Evolutionary conservation across 2,797 vertebrate genomes (phyloP), one percentile per base, ranked within the genome.

Genomic region (Holocentrus rufus): DNA sequence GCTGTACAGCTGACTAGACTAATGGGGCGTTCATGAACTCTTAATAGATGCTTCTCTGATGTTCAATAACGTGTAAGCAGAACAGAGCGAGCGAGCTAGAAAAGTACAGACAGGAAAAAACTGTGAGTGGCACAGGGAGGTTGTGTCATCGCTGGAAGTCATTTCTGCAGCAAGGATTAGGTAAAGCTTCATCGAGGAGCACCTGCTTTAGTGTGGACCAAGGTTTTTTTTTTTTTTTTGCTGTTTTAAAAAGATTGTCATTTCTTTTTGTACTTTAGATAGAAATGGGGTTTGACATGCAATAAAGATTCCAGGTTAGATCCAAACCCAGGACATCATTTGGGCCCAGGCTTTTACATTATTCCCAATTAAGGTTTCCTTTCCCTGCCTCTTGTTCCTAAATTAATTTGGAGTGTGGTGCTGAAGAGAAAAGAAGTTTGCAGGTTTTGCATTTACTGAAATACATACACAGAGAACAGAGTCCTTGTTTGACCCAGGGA

Each of bases 21-120:
- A 89, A 91, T 91, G 88, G 84, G 83, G 74, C 76, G 46, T 90
- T 90, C 81, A 90, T 91, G 85, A 91, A 90, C 86, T 89, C 88
- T 88, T 90, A 89, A 91, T 90, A 87, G 87, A 88, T 82, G 81
- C 69, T 69, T 23, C 69, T 80, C 66, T 68, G 74, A 87, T 80
- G 79, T 55, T 56, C 56, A 84, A 46, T 58, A 49, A 58, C 44
- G 59, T 42, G 53, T 31, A 65, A 76, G 68, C 52, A 42, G 67
- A 72, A 74, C 60, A 49, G 54, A 67, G 61, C 72, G 55, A 57
- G 14, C 39, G 3, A 61, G 47, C 5, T 23, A 20, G 10, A 23
- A 18, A 53, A 23, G 11, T 30, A 15, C 18, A 52, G 49, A 22
- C 23, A 14, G 22, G 3, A 15, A 5, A 1, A 15, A 46, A 13